Evolutionary conservation across 2,888 invertebrate genomes (phyloP), one percentile per base, ranked within the genome.

Genomic region (Brachypalpus laphriformis): DNA sequence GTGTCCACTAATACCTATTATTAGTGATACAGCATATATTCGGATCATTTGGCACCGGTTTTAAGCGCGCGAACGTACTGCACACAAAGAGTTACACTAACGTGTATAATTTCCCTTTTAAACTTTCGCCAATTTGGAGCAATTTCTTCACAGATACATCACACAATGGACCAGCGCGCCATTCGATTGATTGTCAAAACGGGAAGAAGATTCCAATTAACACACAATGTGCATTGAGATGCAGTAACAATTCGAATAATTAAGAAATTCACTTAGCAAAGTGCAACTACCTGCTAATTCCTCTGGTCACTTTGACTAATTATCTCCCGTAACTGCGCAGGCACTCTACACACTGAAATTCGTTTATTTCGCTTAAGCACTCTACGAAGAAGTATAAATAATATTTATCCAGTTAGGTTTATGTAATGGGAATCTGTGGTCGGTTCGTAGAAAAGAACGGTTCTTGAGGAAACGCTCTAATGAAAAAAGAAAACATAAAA

Each of bases 381-480:
- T 66, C 18, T 47, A 56, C 47, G 56, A 68, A 63, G 45, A 75
- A n/a, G n/a, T n/a, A 68, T 56, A 76, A 61, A 82, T 76, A 82
- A 63, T 51, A 47, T 47, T 16, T 59, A 34, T 66, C 28, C 74
- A 83, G 80, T 80, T 80, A 75, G 74, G 63, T 80, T 83, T 65
- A 74, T 74, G 74, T 47, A 78, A 72, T 74, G 72, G 45, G 59
- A 47, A 54, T 61, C 40, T 56, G 31, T 51, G 57, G 40, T 34
- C 31, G 9, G 63, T 77, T 82, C 68, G 81, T 49, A 47, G 75
- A 85, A 85, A 85, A 75, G 31, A 85, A 85, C 85, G 70, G 81
- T 81, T 81, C 85, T 85, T 40, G 51, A 71, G 85, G 81, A 81
- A 81, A 45, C 59, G 70, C 45, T 83, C 74, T 70, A 80, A 83